Evolutionary conservation across 2,113 vertebrate genomes (phyloP), one percentile per base, ranked within the genome.

Genomic region (Pantherophis guttatus): DNA sequence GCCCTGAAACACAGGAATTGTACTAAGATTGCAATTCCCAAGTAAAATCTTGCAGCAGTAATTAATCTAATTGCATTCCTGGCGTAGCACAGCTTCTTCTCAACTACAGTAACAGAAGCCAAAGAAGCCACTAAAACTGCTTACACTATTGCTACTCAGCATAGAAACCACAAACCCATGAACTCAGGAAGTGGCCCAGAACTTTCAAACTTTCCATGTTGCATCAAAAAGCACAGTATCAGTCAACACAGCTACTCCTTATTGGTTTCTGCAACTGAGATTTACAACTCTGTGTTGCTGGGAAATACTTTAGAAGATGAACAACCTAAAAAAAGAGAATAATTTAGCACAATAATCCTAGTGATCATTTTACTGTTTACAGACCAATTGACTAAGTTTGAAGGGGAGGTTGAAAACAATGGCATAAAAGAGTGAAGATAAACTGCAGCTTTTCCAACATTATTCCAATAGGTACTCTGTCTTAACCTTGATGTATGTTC

Each of bases 151-250:
- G 0, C 21, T 57, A 44, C 24, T n/a, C 52, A 26, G 11, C 8
- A 3, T 17, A 0, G 8, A 59, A n/a, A 88, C 44, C 70, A 3
- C 89, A 91, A 53, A 13, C 90, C 81, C 53, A 93, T 53, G 50
- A 0, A 23, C 86, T n/a, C 33, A 92, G 88, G 0, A 2, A 94
- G 91, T 88, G 2, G 7, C 92, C 19, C 3, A 5, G 13, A 10
- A 0, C 24, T 93, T 91, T 90, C 75, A 52, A 86, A 95, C 91
- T 96, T 95, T 94, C 50, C n/a, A 29, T 24, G 8, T 44, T 62
- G 54, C n/a, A 86, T 0, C 19, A 24, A 21, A 7, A 92, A 6
- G 5, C 6, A 15, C n/a, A 0, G 17, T 1, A 87, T 58, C 21
- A 48, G 5, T 0, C 0, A 50, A 65, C 33, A 81, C 15, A 81